Conservation (phyloP, 2,797 vertebrate genomes). For the Sebastes hopkinsi region DNA sequence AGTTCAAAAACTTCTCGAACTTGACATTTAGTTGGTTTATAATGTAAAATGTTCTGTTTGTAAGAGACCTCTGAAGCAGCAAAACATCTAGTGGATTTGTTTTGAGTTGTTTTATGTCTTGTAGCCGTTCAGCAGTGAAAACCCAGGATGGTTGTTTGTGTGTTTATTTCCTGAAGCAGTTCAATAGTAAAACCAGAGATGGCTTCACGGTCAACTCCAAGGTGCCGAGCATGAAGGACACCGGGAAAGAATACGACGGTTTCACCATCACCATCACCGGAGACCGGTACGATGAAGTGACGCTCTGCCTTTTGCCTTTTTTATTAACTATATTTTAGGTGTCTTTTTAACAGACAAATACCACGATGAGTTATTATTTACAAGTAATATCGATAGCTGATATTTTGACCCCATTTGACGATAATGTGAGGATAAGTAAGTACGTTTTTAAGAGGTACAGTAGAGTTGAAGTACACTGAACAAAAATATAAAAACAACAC, state of each 20-base stretch:
- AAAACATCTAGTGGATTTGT: fast-evolving
- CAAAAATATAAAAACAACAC: no score
- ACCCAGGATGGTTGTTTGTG: conserved; percentile 18
- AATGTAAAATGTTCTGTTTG: neutral
- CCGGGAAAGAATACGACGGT: conserved; percentile 94
- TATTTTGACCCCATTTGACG: neutral
- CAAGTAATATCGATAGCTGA: neutral
- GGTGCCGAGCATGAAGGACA: conserved; percentile 93
- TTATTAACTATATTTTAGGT: neutral
- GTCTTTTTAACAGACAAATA: neutral
- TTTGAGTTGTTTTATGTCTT: neutral
- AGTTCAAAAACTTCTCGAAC: neutral
- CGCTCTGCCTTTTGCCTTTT: neutral
- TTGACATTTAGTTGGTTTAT: neutral
- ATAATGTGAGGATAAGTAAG: no score
- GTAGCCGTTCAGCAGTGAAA: conserved; percentile 21
- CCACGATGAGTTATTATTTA: neutral
- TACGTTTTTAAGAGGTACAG: no score
- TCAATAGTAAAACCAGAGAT: conserved; percentile 99
- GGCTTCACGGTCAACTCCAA: conserved; percentile 98
- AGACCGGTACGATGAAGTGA: conserved; percentile 84
- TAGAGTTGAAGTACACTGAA: no score
- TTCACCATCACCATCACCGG: conserved; percentile 98
- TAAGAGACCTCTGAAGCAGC: neutral
- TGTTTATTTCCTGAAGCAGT: conserved; percentile 89